Evolutionary conservation across 2,888 invertebrate genomes (phyloP), one percentile per base, ranked within the genome.

Genomic region (Trachelus troglodyta): DNA sequence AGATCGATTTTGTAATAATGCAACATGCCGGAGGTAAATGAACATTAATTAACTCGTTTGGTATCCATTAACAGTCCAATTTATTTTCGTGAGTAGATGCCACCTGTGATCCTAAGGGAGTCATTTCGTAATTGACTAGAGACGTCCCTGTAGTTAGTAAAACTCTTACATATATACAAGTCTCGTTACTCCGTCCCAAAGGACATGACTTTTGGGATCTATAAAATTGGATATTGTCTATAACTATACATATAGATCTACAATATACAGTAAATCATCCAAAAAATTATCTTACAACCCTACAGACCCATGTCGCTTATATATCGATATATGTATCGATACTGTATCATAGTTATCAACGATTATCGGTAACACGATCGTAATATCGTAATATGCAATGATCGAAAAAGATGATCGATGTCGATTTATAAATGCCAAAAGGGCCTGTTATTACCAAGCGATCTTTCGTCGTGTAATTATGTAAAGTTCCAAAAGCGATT

Each of bases 81-180:
- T 74, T 74, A 34, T 74, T 34, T 34, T 30, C 74, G 35, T 30
- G 73, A 69, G 78, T 73, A 34, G 68, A 73, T 37, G 77, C 74
- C 80, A 31, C 80, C 83, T 80, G 77, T 82, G 82, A 82, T 85
- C 85, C 85, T 83, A 73, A 79, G 83, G 84, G 85, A 85, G 84
- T 85, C 81, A 85, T 85, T 85, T 85, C 79, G 84, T 81, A 85
- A 85, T 85, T 85, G 84, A 84, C 84, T 80, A 23, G 56, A 15
- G 15, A 9, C 56, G 0, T 23, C 56, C 56, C 56, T 56, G 56
- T 9, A 56, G 56, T 56, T 56, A 56, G 56, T 23, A 23, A 56
- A 56, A 23, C 56, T 56, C 9, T 2, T 23, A 56, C 6, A 56
- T 56, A 56, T 56, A 56, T 9, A 23, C 23, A 23, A 56, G 56